These are phyloP conservation scores for Agrochola circellaris DNA, from an alignment of 2,888 invertebrate genomes.

Conservation along the genomic window DNA sequence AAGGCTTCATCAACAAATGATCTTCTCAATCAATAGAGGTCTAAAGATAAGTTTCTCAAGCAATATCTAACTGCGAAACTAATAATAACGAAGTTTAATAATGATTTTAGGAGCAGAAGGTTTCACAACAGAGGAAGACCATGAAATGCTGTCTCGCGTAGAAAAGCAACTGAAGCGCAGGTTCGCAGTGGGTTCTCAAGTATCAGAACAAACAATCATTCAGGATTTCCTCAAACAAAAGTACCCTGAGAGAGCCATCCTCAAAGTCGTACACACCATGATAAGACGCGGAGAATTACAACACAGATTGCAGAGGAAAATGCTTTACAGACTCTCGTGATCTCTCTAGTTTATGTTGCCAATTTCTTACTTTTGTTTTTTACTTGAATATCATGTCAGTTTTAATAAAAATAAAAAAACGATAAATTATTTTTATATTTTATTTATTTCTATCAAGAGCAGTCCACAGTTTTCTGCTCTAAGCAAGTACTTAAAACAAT, in stretches of 20 bases:
- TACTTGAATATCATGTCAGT: neutral
- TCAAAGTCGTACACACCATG: slow-evolving; percentile 98
- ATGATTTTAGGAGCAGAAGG: slow-evolving; percentile 96
- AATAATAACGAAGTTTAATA: neutral
- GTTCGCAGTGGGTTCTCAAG: slow-evolving; percentile 98
- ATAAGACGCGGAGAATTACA: slow-evolving; percentile 98
- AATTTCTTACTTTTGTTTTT: slow-evolving; percentile 8
- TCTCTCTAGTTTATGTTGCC: neutral
- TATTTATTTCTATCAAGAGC: slow-evolving; percentile 51
- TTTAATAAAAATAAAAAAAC: slow-evolving; percentile 31
- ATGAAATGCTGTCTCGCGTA: slow-evolving; percentile 96
- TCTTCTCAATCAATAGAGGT: neutral
- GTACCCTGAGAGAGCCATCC: slow-evolving; percentile 96
- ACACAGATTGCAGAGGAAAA: slow-evolving; percentile 98
- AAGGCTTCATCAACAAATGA: neutral
- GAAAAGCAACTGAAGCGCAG: slow-evolving; percentile 98
- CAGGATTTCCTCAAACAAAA: slow-evolving; percentile 96
- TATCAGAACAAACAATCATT: slow-evolving; percentile 98
- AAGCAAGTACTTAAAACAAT: slow-evolving; percentile 44
- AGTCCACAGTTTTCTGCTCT: slow-evolving; percentile 55
- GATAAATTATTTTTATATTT: slow-evolving; percentile 23
- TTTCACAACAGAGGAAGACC: slow-evolving; percentile 98
- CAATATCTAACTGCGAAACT: neutral
- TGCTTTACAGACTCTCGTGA: slow-evolving; percentile 97
- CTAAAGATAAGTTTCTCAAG: neutral